These are phyloP conservation scores for Ceraclea dissimilis DNA, from an alignment of 2,888 invertebrate species.

Conservation along the genomic window DNA sequence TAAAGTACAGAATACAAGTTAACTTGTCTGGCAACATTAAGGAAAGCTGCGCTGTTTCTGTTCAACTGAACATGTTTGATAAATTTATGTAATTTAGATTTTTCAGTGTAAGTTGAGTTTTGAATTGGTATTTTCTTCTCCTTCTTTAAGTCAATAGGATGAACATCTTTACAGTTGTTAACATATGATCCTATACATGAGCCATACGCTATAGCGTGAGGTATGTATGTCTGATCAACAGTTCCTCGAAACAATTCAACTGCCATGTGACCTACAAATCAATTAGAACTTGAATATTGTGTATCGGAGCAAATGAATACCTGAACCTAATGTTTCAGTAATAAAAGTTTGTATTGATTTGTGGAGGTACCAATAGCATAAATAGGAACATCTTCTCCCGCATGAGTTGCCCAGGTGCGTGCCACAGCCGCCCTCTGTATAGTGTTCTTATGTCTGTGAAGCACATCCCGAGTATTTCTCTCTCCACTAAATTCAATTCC, in stretches of 20 bases:
- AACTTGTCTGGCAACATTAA: too few species aligned
- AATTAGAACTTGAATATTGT: too few species aligned
- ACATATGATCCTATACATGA: slow-evolving; percentile 62
- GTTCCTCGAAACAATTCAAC: slow-evolving; percentile 61
- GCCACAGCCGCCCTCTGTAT: slow-evolving; percentile 47
- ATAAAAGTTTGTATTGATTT: background rate
- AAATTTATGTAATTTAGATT: too few species aligned
- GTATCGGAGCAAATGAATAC: too few species aligned
- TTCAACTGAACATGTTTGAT: too few species aligned
- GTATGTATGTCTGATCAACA: slow-evolving; percentile 78
- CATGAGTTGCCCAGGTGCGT: slow-evolving; percentile 58
- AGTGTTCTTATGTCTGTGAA: slow-evolving; percentile 43
- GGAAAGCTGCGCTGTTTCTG: too few species aligned
- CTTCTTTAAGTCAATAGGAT: too few species aligned
- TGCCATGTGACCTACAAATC: slow-evolving; percentile 49
- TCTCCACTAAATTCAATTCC: slow-evolving; percentile 34
- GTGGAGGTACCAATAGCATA: slow-evolving; percentile 48
- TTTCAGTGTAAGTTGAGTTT: too few species aligned
- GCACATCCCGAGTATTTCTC: slow-evolving; percentile 40
- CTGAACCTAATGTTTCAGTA: too few species aligned
- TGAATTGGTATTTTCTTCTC: too few species aligned
- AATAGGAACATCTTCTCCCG: slow-evolving; percentile 64
- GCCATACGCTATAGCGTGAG: slow-evolving; percentile 76
- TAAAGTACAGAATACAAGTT: too few species aligned
- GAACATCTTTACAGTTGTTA: slow-evolving; percentile 35